Percentiles rank a stretch among this genome's conserved stretches.
phyloP scores from a whole-genome alignment of 2,888 invertebrate species.

The Drosophila vallismaia region DNA sequence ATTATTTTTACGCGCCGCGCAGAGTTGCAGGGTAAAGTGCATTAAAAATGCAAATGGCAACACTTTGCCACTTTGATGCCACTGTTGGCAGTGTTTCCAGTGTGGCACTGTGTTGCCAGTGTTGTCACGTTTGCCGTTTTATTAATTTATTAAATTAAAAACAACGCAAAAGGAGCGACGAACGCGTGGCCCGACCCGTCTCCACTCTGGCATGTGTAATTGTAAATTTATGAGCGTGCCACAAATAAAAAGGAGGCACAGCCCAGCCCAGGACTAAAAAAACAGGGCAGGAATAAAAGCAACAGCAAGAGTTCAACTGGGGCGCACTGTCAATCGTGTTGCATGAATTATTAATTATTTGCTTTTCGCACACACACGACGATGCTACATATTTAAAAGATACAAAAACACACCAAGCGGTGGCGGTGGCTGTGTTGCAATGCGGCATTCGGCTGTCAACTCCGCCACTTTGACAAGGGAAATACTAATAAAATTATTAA shows the following conservation, averaged over 20 bases:
- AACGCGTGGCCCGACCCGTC: constrained; percentile 36
- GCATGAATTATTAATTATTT: constrained; percentile 81
- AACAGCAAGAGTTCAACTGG: constrained; percentile 52
- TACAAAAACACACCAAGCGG: constrained; percentile 6
- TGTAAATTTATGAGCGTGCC: constrained; percentile 71
- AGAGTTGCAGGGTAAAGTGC: constrained; percentile 66
- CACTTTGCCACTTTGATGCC: constrained; percentile 81
- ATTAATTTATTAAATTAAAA: constrained; percentile 79
- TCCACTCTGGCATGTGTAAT: constrained; percentile 68
- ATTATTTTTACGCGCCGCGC: constrained; percentile 80
- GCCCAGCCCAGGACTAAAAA: constrained; percentile 22
- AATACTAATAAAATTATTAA: constrained; percentile 75
- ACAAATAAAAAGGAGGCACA: constrained; percentile 49
- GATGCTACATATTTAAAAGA: constrained; percentile 4
- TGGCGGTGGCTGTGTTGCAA: constrained; percentile 67
- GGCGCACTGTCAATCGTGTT: constrained; percentile 74
- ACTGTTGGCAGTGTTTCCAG: constrained; percentile 46
- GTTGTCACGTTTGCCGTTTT: constrained; percentile 79
- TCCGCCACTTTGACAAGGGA: constrained; percentile 59
- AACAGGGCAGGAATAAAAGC: constrained; percentile 29
- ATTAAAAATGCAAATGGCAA: constrained; percentile 82
- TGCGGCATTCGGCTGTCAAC: constrained; percentile 63
- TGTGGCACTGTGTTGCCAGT: constrained; percentile 15
- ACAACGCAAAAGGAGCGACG: constrained; percentile 36
- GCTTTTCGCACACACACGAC: constrained; percentile 58